Conservation (phyloP, 2,113 vertebrate species). For the Siphamia tubifer region DNA sequence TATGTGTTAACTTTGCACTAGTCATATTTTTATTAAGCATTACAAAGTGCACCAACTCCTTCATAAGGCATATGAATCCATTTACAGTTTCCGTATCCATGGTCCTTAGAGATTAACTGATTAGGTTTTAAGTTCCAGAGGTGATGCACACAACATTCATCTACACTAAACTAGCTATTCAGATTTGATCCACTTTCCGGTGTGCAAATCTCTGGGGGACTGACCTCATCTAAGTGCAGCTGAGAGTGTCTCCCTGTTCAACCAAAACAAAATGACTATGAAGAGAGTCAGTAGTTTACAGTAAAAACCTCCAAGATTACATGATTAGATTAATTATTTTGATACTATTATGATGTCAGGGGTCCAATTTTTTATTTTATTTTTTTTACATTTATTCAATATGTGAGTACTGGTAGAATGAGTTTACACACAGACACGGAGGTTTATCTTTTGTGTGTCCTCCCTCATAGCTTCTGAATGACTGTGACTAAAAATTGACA, state of each 20-base stretch:
- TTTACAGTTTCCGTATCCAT: neutral
- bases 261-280: neutral
- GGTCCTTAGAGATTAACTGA: neutral
- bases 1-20: neutral
- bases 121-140: constrained; percentile 10
- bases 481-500: constrained; percentile 30
- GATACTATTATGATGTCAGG: too few relatives aligned
- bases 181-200: neutral
- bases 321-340: neutral
- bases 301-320: neutral
- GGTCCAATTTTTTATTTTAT: too few relatives aligned
- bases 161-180: neutral
- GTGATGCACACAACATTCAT: neutral
- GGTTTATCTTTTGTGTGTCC: too few relatives aligned
- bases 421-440: too few relatives aligned
- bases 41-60: neutral
- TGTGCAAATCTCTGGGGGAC: neutral
- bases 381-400: too few relatives aligned
- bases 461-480: neutral
- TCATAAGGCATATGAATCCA: constrained; percentile 1
- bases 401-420: too few relatives aligned
- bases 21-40: neutral
- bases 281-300: neutral
- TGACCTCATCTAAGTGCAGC: neutral
- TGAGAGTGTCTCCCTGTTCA: neutral